These are phyloP conservation scores for Strix aluco DNA, from an alignment of 2,113 vertebrate species.

Conservation along the genomic window DNA sequence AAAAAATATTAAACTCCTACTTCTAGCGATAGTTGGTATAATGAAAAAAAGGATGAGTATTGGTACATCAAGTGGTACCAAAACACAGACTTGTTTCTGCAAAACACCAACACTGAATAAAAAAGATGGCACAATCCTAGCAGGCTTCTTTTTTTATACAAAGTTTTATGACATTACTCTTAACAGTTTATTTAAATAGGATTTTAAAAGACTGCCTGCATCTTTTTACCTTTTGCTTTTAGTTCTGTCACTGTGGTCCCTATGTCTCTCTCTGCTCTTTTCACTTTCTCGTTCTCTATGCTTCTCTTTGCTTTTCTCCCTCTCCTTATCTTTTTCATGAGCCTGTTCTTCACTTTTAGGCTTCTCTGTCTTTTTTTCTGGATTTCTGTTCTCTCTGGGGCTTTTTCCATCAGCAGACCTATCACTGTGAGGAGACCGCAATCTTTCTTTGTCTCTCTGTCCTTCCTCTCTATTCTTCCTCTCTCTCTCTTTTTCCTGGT, in stretches of 20 bases:
- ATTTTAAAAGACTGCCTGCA: slow-evolving; percentile 52
- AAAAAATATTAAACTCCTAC: slow-evolving; percentile 78
- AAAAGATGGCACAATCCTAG: slow-evolving; percentile 77
- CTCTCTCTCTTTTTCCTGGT: slow-evolving; percentile 79
- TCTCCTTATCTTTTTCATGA: slow-evolving; percentile 81
- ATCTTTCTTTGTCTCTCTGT: slow-evolving; percentile 81
- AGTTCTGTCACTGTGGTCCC: slow-evolving; percentile 85
- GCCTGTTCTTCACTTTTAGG: slow-evolving; percentile 83
- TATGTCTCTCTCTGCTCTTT: slow-evolving; percentile 82
- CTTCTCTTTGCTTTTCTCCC: slow-evolving; percentile 77
- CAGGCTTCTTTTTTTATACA: slow-evolving; percentile 61
- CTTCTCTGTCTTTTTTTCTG: slow-evolving; percentile 84
- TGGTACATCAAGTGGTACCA: slow-evolving; percentile 61
- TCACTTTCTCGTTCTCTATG: slow-evolving; percentile 74
- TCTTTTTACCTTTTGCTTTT: slow-evolving; percentile 82
- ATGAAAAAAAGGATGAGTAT: slow-evolving; percentile 69
- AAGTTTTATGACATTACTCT: slow-evolving; percentile 53
- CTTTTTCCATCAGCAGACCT: slow-evolving; percentile 73
- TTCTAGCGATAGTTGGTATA: slow-evolving; percentile 68
- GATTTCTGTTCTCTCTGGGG: slow-evolving; percentile 72
- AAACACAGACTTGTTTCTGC: slow-evolving; percentile 69
- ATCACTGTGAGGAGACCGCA: slow-evolving; percentile 72
- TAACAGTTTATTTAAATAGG: slow-evolving; percentile 63
- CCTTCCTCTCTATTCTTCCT: slow-evolving; percentile 78
- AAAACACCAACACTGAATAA: slow-evolving; percentile 72